Base-by-base conservation (phyloP, 2,888 invertebrate genomes). In the Noctua comes region DNA sequence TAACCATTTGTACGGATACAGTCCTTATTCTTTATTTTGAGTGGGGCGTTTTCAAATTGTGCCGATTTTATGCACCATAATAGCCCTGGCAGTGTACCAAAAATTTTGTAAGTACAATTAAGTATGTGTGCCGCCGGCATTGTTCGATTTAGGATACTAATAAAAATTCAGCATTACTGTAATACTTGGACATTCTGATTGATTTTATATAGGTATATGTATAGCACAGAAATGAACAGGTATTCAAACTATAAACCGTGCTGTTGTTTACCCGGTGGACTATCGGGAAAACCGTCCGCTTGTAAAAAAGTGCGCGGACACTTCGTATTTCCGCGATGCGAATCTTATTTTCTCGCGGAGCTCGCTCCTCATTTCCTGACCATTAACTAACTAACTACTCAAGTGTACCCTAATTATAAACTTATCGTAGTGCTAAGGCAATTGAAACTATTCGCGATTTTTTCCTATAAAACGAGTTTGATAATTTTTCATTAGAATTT, bases 21-120 rank as follows among this genome's bases (percentile, higher is more conserved):
- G 69, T 76, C 73, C 62, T 77, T 81, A 79, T 79, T 86, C 73
- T 78, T 79, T 78, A 72, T 80, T 78, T 83, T 79, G 72, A 76
- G 80, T 66, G 76, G 59, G 68, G 40, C 43, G 71, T 80, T 82
- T 82, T 79, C 80, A 70, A 86, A 82, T 75, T 59, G 69, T 76
- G 68, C 72, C 68, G 82, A 80, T 86, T 84, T 86, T 84, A 80
- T 80, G 80, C 76, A 72, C 72, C 68, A 75, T 86, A 79, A 82
- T 80, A 76, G 48, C 76, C 51, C 78, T 88, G 83, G 84, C 85
- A 85, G 54, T 69, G 48, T 83, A 84, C 82, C 88, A 88, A 86
- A 79, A 85, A 83, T 77, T 79, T 48, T 65, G 73, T 66, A 77
- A 79, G 57, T 68, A 74, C 62, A 62, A 62, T 59, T 59, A 54